Evolutionary conservation across 2,113 vertebrate genomes (phyloP), one percentile per base, ranked within the genome.

Genomic region (Oryzias melastigma): DNA sequence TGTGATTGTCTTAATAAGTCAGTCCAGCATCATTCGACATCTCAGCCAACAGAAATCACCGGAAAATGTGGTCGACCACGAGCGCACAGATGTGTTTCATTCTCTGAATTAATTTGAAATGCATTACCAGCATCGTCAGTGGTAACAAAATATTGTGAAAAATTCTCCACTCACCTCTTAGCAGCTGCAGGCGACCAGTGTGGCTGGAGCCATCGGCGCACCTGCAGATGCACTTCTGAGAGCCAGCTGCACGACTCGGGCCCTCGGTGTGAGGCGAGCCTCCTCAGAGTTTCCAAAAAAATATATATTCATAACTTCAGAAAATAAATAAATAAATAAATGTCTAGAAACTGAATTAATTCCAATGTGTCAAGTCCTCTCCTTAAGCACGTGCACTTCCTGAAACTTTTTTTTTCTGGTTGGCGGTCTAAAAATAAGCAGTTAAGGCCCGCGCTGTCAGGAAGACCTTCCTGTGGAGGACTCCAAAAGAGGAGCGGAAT

Each of bases 101-200:
- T 35, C 25, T 15, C 47, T n/a, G 10, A 64, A 60, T 61, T 43
- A 41, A 72, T 72, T 54, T 60, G 25, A 44, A 57, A 57, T 55
- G 52, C n/a, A 65, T 22, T 47, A 61, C 45, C 35, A 44, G 29
- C 17, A 53, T 22, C 17, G 18, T 12, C 25, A 27, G 19, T 59
- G 22, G 27, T 49, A 17, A n/a, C 44, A 46, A 8, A n/a, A 46
- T n/a, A n/a, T 18, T n/a, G 8, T 47, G 46, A 47, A 47, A 18
- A 19, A n/a, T 18, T 47, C 24, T 48, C 18, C 29, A n/a, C 48
- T 76, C 59, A 65, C 75, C 49, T 68, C 74, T n/a, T 40, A 65
- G 52, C 62, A 78, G 70, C 66, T 64, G 51, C 57, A 60, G 62
- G 60, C 29, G 5, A 64, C 17, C 22, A 72, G 69, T 65, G 22